These are phyloP conservation scores for Coturnix japonica DNA, from an alignment of 2,113 vertebrate genomes.

Conservation along the genomic window DNA sequence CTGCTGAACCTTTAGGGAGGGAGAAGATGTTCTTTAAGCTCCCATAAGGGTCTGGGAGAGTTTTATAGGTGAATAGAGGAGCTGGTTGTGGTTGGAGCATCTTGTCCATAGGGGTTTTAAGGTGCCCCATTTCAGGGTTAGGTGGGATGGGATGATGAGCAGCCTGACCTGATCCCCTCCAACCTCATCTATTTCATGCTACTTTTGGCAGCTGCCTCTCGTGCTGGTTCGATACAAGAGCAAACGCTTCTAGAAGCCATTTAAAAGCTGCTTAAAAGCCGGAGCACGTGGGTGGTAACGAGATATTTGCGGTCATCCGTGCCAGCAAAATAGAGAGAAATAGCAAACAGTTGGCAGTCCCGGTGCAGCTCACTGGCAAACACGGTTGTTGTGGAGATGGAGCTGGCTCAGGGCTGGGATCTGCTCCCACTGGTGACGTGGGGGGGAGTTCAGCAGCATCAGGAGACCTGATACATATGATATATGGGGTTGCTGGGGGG, in stretches of 20 bases:
- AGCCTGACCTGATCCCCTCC: too few relatives aligned
- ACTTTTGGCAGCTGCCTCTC: neutral
- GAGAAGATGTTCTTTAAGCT: neutral
- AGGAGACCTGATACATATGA: too few relatives aligned
- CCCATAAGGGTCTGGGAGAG: neutral
- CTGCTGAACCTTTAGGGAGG: neutral
- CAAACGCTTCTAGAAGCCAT: neutral
- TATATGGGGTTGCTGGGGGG: too few relatives aligned
- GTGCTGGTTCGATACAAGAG: neutral
- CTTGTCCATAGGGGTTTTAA: too few relatives aligned
- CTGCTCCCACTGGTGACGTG: fast-evolving
- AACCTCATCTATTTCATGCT: too few relatives aligned
- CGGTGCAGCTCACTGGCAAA: fast-evolving
- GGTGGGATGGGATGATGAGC: too few relatives aligned
- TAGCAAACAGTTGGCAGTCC: neutral
- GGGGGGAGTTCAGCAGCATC: fast-evolving
- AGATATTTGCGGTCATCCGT: fast-evolving
- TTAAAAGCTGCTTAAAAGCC: neutral
- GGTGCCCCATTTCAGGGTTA: too few relatives aligned
- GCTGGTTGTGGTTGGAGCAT: neutral
- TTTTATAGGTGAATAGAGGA: neutral
- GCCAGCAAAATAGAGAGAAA: neutral
- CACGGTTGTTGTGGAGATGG: too few relatives aligned
- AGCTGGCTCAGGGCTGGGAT: neutral
- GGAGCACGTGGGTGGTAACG: neutral